Evolutionary conservation across 2,888 invertebrate genomes (phyloP).

Genomic region (Lypha dubia): DNA sequence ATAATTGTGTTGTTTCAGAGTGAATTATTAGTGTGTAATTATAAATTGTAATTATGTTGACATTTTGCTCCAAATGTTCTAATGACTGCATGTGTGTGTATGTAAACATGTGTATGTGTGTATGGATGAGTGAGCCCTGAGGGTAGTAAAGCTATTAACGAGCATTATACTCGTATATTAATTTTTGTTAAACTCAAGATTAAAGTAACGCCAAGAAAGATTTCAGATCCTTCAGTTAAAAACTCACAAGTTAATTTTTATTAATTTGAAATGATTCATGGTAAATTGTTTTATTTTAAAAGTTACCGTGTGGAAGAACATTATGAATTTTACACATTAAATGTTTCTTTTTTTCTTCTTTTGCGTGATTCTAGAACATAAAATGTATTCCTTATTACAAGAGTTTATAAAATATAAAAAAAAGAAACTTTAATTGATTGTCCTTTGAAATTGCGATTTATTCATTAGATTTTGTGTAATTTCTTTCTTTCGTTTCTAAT

Average conservation of each 20-base stretch:
- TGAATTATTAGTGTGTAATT: slow-evolving; percentile 27
- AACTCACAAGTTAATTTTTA: not conserved
- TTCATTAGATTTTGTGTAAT: slow-evolving; percentile 9
- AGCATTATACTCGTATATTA: slow-evolving; percentile 36
- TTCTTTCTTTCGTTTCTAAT: not conserved
- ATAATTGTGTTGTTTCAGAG: not conserved
- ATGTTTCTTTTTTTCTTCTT: too few relatives aligned
- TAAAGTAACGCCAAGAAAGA: not conserved
- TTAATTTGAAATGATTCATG: not conserved
- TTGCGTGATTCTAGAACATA: not conserved
- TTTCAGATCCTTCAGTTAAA: not conserved
- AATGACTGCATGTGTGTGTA: not conserved
- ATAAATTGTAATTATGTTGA: slow-evolving; percentile 60
- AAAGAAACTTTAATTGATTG: slow-evolving; percentile 35
- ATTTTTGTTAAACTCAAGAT: slow-evolving; percentile 8
- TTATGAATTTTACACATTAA: too few relatives aligned
- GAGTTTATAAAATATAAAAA: not conserved
- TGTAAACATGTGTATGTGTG: not conserved
- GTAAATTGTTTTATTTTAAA: not conserved
- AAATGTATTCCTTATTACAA: not conserved
- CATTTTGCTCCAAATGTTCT: slow-evolving; percentile 12
- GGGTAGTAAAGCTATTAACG: slow-evolving; percentile 47
- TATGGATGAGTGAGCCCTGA: not conserved
- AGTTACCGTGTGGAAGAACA: too few relatives aligned
- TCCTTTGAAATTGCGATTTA: slow-evolving; percentile 32